Evolutionary conservation across 2,113 vertebrate species (phyloP).

Genomic region (Myrmophylax atrothorax): DNA sequence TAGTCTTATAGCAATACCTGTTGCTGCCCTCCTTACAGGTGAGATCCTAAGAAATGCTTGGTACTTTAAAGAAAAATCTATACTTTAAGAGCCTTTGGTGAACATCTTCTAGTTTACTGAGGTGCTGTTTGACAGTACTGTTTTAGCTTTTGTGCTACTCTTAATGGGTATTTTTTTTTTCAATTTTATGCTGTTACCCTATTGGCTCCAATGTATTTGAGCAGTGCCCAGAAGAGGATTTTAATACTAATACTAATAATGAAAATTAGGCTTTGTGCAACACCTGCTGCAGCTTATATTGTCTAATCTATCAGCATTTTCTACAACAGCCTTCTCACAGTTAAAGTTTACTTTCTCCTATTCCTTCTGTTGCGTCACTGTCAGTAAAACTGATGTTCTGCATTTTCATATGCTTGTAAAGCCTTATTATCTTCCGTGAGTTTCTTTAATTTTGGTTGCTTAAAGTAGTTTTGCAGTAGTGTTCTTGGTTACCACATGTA

Average conservation of each 20-base stretch:
- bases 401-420: not conserved
- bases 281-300: not conserved
- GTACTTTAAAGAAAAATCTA: not conserved
- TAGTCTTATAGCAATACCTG: not conserved
- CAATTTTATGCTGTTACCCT: not conserved
- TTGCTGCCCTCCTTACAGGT: not conserved
- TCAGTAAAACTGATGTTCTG: not conserved
- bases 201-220: not conserved
- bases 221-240: not conserved
- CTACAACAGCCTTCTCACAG: not conserved
- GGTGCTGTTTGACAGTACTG: not conserved
- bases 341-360: not conserved
- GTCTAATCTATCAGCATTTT: not conserved
- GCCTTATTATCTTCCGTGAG: not conserved
- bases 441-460: not conserved
- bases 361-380: not conserved
- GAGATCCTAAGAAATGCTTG: not conserved
- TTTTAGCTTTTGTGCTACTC: not conserved
- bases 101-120: not conserved
- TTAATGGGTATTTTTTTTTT: not conserved
- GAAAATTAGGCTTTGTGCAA: not conserved
- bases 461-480: not conserved
- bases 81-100: not conserved
- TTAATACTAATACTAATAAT: not conserved
- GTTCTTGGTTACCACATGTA: not conserved